These are phyloP conservation scores for Tokudaia tokunoshimensis DNA, from an alignment of 2,797 vertebrate species.

Conservation along the genomic window DNA sequence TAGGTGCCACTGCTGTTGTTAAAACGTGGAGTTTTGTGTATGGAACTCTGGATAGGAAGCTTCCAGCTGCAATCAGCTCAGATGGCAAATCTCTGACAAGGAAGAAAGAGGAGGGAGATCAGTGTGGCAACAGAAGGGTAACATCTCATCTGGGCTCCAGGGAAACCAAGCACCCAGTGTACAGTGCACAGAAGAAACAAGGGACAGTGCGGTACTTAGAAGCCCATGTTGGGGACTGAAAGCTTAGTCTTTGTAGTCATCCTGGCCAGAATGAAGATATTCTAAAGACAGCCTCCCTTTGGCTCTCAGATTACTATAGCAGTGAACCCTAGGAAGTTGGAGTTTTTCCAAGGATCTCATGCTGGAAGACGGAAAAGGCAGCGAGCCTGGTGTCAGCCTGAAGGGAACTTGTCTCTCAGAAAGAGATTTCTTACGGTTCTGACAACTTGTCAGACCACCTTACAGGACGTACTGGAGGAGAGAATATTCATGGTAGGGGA, in stretches of 20 bases:
- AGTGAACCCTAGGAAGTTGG: not conserved
- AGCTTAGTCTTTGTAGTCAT: not conserved
- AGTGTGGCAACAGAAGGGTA: not conserved
- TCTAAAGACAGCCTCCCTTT: conserved; percentile 14
- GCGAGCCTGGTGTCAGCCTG: not conserved
- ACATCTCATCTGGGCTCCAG: not conserved
- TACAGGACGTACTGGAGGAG: not conserved
- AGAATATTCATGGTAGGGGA: not conserved
- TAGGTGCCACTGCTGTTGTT: conserved; percentile 47
- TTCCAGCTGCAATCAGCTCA: not conserved
- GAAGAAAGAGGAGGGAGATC: not conserved
- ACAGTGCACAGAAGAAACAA: not conserved
- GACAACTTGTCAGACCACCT: not conserved
- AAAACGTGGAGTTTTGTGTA: conserved; percentile 25
- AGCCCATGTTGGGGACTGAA: not conserved
- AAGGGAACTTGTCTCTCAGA: not conserved
- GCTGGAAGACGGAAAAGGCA: not conserved
- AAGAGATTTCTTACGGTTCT: not conserved
- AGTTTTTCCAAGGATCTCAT: not conserved
- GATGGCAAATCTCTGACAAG: conserved; percentile 7
- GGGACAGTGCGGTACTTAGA: not conserved
- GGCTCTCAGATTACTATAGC: not conserved
- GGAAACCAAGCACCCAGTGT: not conserved
- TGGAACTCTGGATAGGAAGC: not conserved
- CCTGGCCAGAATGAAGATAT: not conserved